Evolutionary conservation across 2,797 vertebrate genomes (phyloP).

Genomic region (Numenius phaeopus): DNA sequence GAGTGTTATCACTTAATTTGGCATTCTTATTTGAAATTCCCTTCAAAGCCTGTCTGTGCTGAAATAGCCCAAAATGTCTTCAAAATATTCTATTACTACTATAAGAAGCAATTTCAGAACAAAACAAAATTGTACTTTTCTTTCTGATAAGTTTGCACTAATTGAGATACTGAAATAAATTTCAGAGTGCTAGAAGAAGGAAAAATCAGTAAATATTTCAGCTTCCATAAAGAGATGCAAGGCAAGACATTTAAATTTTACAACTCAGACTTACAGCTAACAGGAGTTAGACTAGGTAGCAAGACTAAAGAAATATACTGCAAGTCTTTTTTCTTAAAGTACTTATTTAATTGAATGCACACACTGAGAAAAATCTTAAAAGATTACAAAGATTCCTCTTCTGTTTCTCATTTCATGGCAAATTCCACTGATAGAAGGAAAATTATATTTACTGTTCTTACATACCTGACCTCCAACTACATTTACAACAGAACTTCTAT

Average conservation of each 20-base stretch:
- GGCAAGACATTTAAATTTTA: background rate
- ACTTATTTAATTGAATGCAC: background rate
- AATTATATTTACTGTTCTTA: background rate
- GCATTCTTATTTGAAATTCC: slow-evolving; percentile 38
- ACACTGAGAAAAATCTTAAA: background rate
- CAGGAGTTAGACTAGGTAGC: background rate
- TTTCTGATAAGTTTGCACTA: background rate
- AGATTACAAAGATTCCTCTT: background rate
- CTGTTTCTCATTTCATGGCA: background rate
- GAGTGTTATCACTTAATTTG: slow-evolving; percentile 42
- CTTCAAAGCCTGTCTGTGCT: background rate
- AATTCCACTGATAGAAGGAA: background rate
- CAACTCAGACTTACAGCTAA: background rate
- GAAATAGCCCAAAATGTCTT: background rate
- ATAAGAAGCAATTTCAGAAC: background rate
- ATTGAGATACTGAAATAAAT: background rate
- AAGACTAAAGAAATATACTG: background rate
- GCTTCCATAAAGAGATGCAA: background rate
- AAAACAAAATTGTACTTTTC: background rate
- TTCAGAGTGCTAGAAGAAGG: background rate
- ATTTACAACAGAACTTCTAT: background rate
- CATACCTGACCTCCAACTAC: background rate
- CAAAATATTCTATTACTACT: background rate
- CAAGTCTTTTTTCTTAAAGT: background rate
- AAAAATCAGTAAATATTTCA: background rate